Conservation (phyloP, 1,140 invertebrate genomes). For the Lanistes nyassanus region DNA sequence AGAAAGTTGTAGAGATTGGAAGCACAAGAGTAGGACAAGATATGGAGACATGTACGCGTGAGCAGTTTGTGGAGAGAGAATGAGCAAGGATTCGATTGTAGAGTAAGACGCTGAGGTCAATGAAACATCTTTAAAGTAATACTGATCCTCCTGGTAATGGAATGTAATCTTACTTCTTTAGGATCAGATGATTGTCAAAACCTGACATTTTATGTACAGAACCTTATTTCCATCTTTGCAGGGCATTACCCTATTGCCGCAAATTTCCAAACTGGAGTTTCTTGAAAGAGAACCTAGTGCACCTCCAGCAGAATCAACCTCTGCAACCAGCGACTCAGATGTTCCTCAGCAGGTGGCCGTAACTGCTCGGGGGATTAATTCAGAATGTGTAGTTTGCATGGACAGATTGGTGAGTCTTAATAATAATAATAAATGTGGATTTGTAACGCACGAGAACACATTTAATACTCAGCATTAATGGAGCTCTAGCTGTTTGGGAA, state of each 20-base stretch:
- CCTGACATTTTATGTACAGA: neutral
- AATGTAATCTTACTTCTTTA: no score
- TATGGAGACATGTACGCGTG: no score
- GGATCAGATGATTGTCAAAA: neutral
- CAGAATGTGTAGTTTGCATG: slow-evolving; percentile 86
- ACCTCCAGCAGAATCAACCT: neutral
- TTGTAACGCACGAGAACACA: no score
- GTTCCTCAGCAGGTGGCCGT: slow-evolving; percentile 35
- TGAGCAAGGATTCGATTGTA: no score
- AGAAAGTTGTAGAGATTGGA: no score
- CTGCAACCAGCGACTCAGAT: neutral
- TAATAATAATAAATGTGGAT: neutral
- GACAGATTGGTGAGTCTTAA: slow-evolving; percentile 68
- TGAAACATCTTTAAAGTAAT: no score
- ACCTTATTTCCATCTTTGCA: neutral
- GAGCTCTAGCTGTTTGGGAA: neutral
- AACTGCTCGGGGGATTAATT: slow-evolving; percentile 56
- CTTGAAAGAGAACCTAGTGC: slow-evolving; percentile 5
- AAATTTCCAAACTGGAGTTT: neutral
- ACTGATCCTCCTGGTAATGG: neutral
- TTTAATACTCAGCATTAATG: neutral
- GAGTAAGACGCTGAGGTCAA: no score
- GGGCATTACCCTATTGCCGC: slow-evolving; percentile 13
- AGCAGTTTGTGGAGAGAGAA: no score
- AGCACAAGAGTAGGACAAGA: no score